Evolutionary conservation across 2,888 invertebrate species (phyloP), one percentile per base, ranked within the genome.

Genomic region (Scaptomyza polygonia): DNA sequence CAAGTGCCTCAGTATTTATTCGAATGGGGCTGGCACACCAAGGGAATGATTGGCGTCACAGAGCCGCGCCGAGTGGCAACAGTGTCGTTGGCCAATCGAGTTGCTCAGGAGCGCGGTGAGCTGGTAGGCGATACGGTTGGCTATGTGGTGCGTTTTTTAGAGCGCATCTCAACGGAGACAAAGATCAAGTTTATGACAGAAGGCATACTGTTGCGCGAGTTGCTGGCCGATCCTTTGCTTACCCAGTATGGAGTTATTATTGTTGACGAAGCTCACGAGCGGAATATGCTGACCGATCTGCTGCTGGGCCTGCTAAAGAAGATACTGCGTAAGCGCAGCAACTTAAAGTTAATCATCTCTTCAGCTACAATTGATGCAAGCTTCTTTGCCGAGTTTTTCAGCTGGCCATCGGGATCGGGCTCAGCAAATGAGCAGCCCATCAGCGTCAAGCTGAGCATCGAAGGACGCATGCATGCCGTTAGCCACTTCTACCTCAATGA

Each of bases 321-420:
- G 93, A 96, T 99, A 68, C 92, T 96, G 6, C 95, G 94, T 91
- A 97, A 97, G 93, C 94, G 98, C 7, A 94, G 94, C 77, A 96
- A 95, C 70, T 92, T 99, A 0, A 95, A 96, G 80, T 89, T 99
- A 0, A 94, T 99, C 2, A 94, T 99, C 27, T 96, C 98, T 0
- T 99, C 99, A 0, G 99, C 99, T 0, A 99, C 99, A 0, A 94
- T 99, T 86, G 98, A 99, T 91, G 99, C 98, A 0, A 96, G 97
- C 89, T 95, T 96, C 76, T 92, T 97, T 11, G 93, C 94, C 43
- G 94, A 95, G 66, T 97, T 96, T 91, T 97, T 97, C 89, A 95
- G 96, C 92, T 77, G 77, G 86, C 72, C 59, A 0, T n/a, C n/a
- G n/a, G 66, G 75, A 0, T 52, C 63, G 5, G 16, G 9, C 9